These are phyloP conservation scores for Mirza zaza DNA, from an alignment of 2,113 vertebrate species.

Conservation along the genomic window DNA sequence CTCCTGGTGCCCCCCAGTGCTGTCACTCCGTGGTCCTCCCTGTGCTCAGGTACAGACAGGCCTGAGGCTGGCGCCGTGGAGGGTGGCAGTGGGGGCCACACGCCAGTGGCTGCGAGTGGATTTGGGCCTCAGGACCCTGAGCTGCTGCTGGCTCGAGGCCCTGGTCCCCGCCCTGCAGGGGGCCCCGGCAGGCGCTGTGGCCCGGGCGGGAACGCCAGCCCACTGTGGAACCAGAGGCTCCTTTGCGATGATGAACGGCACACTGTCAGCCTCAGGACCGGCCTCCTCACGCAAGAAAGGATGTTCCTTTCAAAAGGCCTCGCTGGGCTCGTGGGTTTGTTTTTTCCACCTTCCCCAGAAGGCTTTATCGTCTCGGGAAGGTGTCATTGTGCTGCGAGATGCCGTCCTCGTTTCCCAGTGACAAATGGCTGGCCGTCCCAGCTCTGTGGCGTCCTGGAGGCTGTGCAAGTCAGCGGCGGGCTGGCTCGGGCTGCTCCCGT, in stretches of 20 bases:
- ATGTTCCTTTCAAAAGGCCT: neutral
- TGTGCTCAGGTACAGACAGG: neutral
- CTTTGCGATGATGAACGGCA: neutral
- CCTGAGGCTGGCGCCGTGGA: neutral
- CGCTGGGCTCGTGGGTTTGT: neutral
- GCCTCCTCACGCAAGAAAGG: neutral
- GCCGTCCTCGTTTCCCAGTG: neutral
- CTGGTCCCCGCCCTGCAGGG: neutral
- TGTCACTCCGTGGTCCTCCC: neutral
- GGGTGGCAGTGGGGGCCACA: neutral
- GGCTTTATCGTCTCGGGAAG: neutral
- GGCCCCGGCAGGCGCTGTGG: neutral
- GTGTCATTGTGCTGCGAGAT: neutral
- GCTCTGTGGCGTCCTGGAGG: neutral
- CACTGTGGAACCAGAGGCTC: neutral
- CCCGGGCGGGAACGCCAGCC: neutral
- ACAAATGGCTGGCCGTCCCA: neutral
- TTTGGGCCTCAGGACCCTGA: neutral
- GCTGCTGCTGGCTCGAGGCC: neutral
- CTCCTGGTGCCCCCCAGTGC: neutral
- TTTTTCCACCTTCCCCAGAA: neutral
- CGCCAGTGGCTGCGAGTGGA: fast-evolving
- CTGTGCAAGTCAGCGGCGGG: neutral
- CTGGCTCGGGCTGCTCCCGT: neutral
- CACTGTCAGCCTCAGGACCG: neutral